These are phyloP conservation scores for Girardia tigrina DNA, from an alignment of 2,888 invertebrate genomes.

Conservation along the genomic window DNA sequence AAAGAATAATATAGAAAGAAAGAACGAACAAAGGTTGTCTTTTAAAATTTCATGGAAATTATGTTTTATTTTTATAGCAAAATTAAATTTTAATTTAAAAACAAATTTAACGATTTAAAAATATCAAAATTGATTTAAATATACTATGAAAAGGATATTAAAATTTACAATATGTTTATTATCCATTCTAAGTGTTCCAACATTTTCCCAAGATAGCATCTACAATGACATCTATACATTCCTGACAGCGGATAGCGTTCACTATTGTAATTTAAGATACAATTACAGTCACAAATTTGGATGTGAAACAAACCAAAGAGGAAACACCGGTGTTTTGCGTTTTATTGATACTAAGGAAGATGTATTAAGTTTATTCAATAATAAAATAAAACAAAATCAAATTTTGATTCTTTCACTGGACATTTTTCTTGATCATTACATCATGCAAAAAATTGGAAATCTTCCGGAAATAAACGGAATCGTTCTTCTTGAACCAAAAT, in stretches of 20 bases:
- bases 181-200: no score
- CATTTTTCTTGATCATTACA: background rate
- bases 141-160: no score
- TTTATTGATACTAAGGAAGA: background rate
- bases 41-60: no score
- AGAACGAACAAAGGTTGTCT: no score
- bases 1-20: no score
- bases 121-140: no score
- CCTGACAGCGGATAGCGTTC: background rate
- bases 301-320: background rate
- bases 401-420: background rate
- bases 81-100: no score
- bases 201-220: no score
- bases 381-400: background rate
- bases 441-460: background rate
- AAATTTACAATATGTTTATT: no score
- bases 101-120: no score
- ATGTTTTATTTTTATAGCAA: no score
- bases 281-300: background rate
- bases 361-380: background rate
- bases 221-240: background rate
- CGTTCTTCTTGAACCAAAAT: background rate
- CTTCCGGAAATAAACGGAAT: background rate
- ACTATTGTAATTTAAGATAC: background rate
- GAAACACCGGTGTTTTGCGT: background rate